Evolutionary conservation across 2,113 vertebrate species (phyloP).

Genomic region (Dicaeum eximium): DNA sequence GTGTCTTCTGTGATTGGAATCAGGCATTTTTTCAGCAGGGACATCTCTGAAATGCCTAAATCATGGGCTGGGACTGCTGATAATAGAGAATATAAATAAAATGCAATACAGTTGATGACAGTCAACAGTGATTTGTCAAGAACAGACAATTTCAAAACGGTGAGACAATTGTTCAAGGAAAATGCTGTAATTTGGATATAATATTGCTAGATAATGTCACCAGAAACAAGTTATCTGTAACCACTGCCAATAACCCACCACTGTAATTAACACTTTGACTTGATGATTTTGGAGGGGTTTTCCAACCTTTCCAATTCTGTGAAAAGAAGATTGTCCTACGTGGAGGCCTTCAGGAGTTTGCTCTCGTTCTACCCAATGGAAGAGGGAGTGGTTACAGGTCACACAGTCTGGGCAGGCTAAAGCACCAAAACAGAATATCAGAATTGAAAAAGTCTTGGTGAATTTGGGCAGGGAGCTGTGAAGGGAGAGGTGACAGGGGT

Average conservation of each 20-base stretch:
- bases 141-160: neutral
- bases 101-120: neutral
- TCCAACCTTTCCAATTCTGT: neutral
- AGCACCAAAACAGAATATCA: neutral
- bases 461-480: neutral
- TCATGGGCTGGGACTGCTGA: neutral
- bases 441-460: neutral
- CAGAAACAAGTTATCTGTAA: neutral
- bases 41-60: neutral
- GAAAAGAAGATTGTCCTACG: accelerated
- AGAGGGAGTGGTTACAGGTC: neutral
- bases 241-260: neutral
- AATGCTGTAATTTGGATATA: neutral
- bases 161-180: neutral
- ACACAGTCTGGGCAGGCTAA: neutral
- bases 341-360: neutral
- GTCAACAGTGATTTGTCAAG: neutral
- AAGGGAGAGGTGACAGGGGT: neutral
- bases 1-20: neutral
- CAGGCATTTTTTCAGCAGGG: neutral
- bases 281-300: accelerated
- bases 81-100: neutral
- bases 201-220: neutral
- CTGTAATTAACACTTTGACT: neutral
- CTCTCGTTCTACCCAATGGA: neutral